A percentile compares a stretch with the other conserved stretches of the same genome.
These are phyloP conservation scores for Pangasius larnaudii DNA, from an alignment of 2,797 vertebrate genomes.

Conservation along the genomic window DNA sequence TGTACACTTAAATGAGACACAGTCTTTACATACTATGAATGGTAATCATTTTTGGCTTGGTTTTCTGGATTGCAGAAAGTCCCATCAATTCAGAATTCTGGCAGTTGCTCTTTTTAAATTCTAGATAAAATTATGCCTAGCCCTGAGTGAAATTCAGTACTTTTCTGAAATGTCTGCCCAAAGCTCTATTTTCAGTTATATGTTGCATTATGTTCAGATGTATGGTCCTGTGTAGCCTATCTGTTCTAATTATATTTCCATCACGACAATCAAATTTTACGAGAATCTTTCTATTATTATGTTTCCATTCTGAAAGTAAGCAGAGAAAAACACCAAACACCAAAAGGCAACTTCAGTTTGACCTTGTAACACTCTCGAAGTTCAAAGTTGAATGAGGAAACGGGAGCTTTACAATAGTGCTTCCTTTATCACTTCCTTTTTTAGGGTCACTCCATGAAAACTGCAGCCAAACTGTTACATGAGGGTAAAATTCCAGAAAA, in stretches of 20 bases:
- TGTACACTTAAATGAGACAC: neutral
- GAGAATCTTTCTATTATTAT: neutral
- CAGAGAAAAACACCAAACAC: neutral
- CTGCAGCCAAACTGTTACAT: no score
- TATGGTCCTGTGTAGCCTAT: neutral
- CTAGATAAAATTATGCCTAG: neutral
- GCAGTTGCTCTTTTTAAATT: neutral
- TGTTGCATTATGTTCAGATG: neutral
- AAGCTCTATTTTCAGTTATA: neutral
- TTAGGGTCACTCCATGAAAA: neutral
- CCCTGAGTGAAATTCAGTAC: neutral
- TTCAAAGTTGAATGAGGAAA: neutral
- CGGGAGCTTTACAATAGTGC: neutral
- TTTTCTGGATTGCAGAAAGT: neutral
- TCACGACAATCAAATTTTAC: neutral
- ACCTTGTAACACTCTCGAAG: neutral
- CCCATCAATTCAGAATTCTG: neutral
- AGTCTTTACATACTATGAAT: neutral
- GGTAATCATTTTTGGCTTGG: neutral
- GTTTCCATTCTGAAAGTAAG: neutral
- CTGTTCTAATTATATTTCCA: neutral
- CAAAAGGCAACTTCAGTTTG: neutral
- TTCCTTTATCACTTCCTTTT: neutral
- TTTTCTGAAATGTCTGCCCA: neutral
- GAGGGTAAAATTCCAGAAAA: no score